Conservation (phyloP, 2,113 vertebrate species). For the Oreochromis tanganicae region DNA sequence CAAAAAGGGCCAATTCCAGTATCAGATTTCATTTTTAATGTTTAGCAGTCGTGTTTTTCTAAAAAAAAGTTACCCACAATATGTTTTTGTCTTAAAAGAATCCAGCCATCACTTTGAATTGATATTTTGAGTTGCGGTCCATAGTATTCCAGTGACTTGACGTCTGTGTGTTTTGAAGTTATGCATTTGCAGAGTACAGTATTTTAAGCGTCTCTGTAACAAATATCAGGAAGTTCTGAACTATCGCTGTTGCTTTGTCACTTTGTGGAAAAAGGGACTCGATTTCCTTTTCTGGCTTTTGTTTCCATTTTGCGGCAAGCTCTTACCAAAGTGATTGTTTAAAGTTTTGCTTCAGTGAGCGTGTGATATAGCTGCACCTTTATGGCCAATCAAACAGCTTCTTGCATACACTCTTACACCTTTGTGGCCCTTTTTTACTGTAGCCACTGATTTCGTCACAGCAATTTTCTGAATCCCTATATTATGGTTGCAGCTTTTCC, state of each 20-base stretch:
- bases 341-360: not conserved
- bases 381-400: not conserved
- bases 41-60: not conserved
- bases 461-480: not conserved
- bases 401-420: not conserved
- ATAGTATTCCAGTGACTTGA: not conserved
- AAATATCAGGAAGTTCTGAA: not conserved
- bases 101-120: not conserved
- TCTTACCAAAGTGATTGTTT: constrained; percentile 11
- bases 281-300: not conserved
- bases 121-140: not conserved
- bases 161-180: not conserved
- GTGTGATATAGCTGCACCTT: not conserved
- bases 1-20: not conserved
- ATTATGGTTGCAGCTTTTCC: constrained; percentile 28
- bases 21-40: not conserved
- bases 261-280: not conserved
- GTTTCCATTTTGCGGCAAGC: constrained; percentile 5
- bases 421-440: not conserved
- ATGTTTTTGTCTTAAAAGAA: not conserved
- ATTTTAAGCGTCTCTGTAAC: not conserved
- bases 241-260: not conserved
- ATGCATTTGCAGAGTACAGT: not conserved
- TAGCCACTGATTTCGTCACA: not conserved
- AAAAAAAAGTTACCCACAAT: not conserved